These are phyloP conservation scores for Pantelozetes paolii DNA, from an alignment of 2,888 invertebrate species.

Conservation along the genomic window DNA sequence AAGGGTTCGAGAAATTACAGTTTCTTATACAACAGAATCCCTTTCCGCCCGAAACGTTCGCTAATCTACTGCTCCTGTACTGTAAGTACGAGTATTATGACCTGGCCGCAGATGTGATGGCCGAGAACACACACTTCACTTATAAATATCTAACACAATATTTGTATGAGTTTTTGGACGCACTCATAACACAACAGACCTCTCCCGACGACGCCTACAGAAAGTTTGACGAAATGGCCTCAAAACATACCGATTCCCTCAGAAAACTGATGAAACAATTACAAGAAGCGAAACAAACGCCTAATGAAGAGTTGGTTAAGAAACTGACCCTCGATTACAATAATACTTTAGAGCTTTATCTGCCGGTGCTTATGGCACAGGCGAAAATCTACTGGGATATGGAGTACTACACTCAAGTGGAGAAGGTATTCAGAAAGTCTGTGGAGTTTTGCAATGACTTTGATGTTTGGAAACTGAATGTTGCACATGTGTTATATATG, in stretches of 20 bases:
- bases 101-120: constrained; percentile 92
- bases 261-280: constrained; percentile 89
- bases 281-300: constrained; percentile 75
- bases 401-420: constrained; percentile 91
- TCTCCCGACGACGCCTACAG: constrained; percentile 92
- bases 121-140: constrained; percentile 93
- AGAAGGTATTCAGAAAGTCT: constrained; percentile 92
- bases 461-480: constrained; percentile 94
- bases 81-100: constrained; percentile 97
- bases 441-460: constrained; percentile 98
- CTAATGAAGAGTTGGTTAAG: constrained; percentile 81
- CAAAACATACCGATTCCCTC: constrained; percentile 80
- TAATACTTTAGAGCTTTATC: constrained; percentile 78
- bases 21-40: constrained; percentile 92
- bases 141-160: constrained; percentile 92
- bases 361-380: constrained; percentile 98
- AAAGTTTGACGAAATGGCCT: constrained; percentile 89
- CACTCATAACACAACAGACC: constrained; percentile 92
- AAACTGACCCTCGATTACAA: constrained; percentile 80
- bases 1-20: constrained; percentile 89
- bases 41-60: constrained; percentile 95
- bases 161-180: constrained; percentile 90
- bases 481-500: constrained; percentile 98
- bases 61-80: constrained; percentile 86
- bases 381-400: constrained; percentile 98